Evolutionary conservation across 2,888 invertebrate species (phyloP).

Genomic region (Anagyrus pseudococci): DNA sequence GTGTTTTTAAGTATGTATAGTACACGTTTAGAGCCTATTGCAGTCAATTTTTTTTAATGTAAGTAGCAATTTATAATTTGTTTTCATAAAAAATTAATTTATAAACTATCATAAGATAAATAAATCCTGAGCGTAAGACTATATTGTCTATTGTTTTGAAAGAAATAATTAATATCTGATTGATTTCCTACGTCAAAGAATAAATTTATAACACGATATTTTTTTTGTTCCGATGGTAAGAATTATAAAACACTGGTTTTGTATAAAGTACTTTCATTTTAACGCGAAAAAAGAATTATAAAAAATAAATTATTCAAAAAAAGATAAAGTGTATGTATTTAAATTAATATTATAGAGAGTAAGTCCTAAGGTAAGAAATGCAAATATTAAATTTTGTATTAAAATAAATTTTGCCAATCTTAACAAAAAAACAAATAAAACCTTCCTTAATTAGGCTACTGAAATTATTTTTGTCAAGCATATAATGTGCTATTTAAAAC

Average conservation of each 20-base stretch:
- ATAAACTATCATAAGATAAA: background rate
- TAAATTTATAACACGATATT: background rate
- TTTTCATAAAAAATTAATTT: background rate
- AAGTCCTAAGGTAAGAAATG: background rate
- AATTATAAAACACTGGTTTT: too few relatives aligned
- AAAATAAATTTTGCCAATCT: background rate
- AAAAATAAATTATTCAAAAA: too few relatives aligned
- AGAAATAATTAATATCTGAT: background rate
- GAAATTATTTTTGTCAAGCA: background rate
- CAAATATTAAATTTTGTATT: background rate
- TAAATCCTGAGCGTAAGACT: background rate
- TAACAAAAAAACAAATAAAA: background rate
- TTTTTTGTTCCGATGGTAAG: too few relatives aligned
- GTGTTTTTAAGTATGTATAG: conserved; percentile 39
- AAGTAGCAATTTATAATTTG: background rate
- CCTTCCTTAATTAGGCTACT: background rate
- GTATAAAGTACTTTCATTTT: too few relatives aligned
- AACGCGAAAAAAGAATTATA: too few relatives aligned
- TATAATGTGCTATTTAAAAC: background rate
- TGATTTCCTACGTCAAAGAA: background rate
- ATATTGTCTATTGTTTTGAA: background rate
- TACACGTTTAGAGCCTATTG: conserved; percentile 32
- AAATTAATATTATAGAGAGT: too few relatives aligned
- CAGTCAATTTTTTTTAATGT: conserved; percentile 9
- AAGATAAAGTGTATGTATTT: too few relatives aligned